Conservation (phyloP, 2,888 invertebrate genomes). For the Troilus luridus region DNA sequence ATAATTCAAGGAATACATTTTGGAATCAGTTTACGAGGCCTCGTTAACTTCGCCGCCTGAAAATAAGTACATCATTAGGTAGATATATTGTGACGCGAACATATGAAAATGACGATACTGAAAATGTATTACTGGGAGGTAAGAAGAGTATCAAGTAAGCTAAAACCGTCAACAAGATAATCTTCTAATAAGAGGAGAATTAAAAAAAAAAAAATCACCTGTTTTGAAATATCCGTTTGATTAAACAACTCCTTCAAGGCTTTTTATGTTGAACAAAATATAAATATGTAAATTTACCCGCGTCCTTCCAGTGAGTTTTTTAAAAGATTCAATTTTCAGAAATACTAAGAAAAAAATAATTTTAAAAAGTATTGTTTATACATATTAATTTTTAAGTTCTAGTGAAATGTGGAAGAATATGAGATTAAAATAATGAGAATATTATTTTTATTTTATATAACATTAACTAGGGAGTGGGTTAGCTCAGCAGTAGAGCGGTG, state of each 20-base stretch:
- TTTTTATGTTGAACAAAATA: neutral
- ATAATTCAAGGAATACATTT: conserved; percentile 8
- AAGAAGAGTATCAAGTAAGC: neutral
- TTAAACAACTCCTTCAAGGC: neutral
- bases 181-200: neutral
- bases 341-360: too few species aligned
- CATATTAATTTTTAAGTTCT: too few species aligned
- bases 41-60: neutral
- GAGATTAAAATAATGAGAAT: too few species aligned
- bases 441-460: too few species aligned
- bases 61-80: neutral
- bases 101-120: neutral
- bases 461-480: too few species aligned
- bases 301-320: neutral
- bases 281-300: neutral
- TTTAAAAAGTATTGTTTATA: too few species aligned
- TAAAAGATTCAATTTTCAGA: neutral
- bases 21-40: neutral
- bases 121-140: neutral
- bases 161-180: neutral
- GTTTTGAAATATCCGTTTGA: neutral
- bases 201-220: neutral
- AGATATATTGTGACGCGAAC: neutral
- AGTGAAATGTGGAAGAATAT: too few species aligned
- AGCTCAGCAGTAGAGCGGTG: too few species aligned